Evolutionary conservation across 2,113 vertebrate genomes (phyloP), one percentile per base, ranked within the genome.

Genomic region (Sapayoa aenigma): DNA sequence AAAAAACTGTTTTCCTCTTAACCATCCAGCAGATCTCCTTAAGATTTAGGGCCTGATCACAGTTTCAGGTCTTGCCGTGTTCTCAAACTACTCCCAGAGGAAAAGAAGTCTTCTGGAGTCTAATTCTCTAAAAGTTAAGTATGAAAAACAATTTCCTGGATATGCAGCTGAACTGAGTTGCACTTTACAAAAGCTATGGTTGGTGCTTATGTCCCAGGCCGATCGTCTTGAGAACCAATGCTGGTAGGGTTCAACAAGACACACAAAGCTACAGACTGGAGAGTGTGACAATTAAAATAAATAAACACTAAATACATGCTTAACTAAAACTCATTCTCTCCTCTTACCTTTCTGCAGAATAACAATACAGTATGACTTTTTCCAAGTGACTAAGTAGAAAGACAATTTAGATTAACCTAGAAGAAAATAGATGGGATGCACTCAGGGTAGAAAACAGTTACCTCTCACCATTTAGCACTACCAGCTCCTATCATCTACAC

Each of bases 341-440:
- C 33, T 76, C 42, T 75, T 39, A 44, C 30, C 30, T 59, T 72
- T 83, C 53, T 84, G 53, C 71, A 85, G 62, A 83, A 71, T 78
- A 68, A 24, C 44, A 84, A 74, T 35, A 53, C 9, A 30, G 13
- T 11, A 49, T 9, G 20, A 6, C 15, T 87, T 76, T 89, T 94
- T 67, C 79, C 52, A 90, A 59, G 35, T 25, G 55, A 85, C 35
- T 31, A 66, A 73, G 28, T 49, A 86, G 53, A 88, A 94, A 81
- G 31, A 59, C 21, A 67, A 52, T 74, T 91, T 85, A 77, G 19
- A 67, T 33, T 74, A 33, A 79, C 46, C 72, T 77, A 81, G 67
- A 85, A 75, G 67, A 87, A 94, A 95, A 75, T 46, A 95, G 87
- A 87, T 46, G 56, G 80, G 44, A 74, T 56, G 80, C 35, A 28